These are phyloP conservation scores for Mizuhopecten yessoensis DNA, from an alignment of 1,140 invertebrate genomes.

Conservation along the genomic window DNA sequence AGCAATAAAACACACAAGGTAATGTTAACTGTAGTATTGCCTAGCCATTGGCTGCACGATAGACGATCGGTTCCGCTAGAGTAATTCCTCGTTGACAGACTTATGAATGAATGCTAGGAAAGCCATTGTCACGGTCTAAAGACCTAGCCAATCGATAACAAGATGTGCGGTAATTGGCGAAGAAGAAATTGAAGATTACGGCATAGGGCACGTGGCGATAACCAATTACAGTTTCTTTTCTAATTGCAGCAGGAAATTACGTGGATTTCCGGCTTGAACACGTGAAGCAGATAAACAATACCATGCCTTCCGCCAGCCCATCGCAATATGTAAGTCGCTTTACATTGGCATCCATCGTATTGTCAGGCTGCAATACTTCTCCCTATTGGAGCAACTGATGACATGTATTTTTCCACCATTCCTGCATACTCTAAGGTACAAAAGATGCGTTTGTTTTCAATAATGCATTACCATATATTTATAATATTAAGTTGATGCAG, in stretches of 20 bases:
- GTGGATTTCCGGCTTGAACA: slow-evolving; percentile 21
- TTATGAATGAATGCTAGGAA: neutral
- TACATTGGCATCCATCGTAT: neutral
- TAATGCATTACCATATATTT: neutral
- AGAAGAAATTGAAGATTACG: neutral
- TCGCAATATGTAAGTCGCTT: slow-evolving; percentile 14
- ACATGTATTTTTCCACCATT: slow-evolving; percentile 11
- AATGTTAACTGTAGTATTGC: neutral
- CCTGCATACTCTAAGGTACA: slow-evolving; percentile 27
- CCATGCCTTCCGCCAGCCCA: slow-evolving; percentile 8
- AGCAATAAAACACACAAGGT: neutral
- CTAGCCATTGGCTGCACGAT: neutral
- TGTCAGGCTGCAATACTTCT: neutral
- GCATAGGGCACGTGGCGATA: slow-evolving; percentile 30
- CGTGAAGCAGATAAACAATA: slow-evolving; percentile 38
- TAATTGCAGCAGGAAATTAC: slow-evolving; percentile 38
- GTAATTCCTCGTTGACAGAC: slow-evolving; percentile 15
- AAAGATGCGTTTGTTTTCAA: neutral
- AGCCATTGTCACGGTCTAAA: neutral
- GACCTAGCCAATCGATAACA: slow-evolving; percentile 6
- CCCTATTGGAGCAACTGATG: neutral
- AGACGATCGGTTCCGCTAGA: slow-evolving; percentile 16
- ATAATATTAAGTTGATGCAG: neutral
- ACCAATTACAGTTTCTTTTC: slow-evolving; percentile 35
- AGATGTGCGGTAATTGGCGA: slow-evolving; percentile 13